Base-by-base conservation (phyloP, 2,888 invertebrate species). In the Tillus elongatus region DNA sequence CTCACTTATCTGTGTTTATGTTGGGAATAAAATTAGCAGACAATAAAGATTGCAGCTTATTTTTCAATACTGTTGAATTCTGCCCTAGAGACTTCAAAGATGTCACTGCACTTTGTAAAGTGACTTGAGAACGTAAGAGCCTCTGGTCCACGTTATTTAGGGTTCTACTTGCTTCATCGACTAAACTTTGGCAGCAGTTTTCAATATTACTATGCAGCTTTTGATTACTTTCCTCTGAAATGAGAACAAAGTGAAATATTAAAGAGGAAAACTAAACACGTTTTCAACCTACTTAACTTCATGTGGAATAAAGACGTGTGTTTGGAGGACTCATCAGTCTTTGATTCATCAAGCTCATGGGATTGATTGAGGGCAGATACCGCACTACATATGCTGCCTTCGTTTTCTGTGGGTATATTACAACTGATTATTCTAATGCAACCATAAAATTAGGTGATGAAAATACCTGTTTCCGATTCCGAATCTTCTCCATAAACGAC, bases 261-360 rank as follows among this genome's bases (percentile, higher is more conserved):
- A n/a, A n/a, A n/a, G n/a, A n/a, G n/a, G n/a, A n/a, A n/a, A n/a
- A n/a, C n/a, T n/a, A n/a, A n/a, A n/a, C n/a, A n/a, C n/a, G n/a
- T 52, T 65, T 64, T 1, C 63, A 63, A 46, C 63, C 64, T 51
- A 64, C 64, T 24, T 64, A 64, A 15, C 54, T 53, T 35, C n/a
- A n/a, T n/a, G n/a, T n/a, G n/a, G n/a, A n/a, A n/a, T n/a, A n/a
- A n/a, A n/a, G n/a, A n/a, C n/a, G n/a, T n/a, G n/a, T n/a, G n/a
- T n/a, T n/a, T n/a, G n/a, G n/a, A n/a, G n/a, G n/a, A n/a, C n/a
- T n/a, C n/a, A n/a, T n/a, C n/a, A n/a, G n/a, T n/a, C n/a, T n/a
- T n/a, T n/a, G n/a, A n/a, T n/a, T n/a, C n/a, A n/a, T n/a, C n/a
- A n/a, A n/a, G n/a, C n/a, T n/a, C n/a, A n/a, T n/a, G n/a, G n/a